A percentile compares a stretch with the other conserved stretches of the same genome.
Evolutionary conservation across 2,113 vertebrate genomes (phyloP).

Genomic region (Ellobius talpinus): DNA sequence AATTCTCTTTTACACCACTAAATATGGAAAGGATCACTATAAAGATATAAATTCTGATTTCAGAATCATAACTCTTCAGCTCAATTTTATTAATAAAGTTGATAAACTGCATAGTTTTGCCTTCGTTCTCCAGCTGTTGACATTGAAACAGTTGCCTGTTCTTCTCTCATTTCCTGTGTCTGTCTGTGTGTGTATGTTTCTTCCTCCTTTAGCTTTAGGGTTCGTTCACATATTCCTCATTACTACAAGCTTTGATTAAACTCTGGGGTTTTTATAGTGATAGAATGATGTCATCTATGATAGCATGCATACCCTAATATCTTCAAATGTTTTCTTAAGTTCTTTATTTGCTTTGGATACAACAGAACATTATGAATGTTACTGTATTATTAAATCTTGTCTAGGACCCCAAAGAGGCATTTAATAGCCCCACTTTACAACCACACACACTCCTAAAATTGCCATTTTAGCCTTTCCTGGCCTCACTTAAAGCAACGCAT

Average conservation of each 20-base stretch:
- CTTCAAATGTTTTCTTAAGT: background rate
- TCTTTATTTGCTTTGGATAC: slow-evolving; percentile 29
- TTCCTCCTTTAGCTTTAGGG: background rate
- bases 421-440: background rate
- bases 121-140: background rate
- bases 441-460: background rate
- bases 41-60: background rate
- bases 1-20: background rate
- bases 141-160: background rate
- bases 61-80: background rate
- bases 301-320: background rate
- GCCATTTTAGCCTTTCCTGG: background rate
- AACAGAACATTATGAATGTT: background rate
- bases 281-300: background rate
- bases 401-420: slow-evolving; percentile 22
- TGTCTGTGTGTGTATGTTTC: background rate
- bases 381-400: background rate
- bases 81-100: background rate
- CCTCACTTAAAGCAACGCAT: background rate
- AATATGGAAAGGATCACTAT: background rate
- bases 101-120: background rate
- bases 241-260: background rate
- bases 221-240: background rate
- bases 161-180: background rate
- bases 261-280: background rate